Base-by-base conservation (phyloP, 2,888 invertebrate species). In the Macrosiphum euphorbiae region DNA sequence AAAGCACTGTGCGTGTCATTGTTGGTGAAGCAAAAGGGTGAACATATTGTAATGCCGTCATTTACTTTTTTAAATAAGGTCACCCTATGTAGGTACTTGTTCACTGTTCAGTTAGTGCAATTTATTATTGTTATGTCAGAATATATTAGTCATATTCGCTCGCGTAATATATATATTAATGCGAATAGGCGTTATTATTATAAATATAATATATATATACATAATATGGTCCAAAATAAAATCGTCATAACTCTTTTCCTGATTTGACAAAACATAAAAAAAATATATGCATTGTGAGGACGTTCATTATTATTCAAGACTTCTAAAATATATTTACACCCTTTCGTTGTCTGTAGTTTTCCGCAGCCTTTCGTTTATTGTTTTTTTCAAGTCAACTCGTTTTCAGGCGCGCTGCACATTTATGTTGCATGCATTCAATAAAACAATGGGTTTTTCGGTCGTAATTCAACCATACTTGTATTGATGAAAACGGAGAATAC, bases 361-460 rank as follows among this genome's bases (percentile, higher is more conserved):
- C 13, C 41, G n/a, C 10, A 47, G 86, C 28, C 47, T 47, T 50
- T 86, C 61, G 47, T 61, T 47, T 67, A 47, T 90, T 90, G 61
- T 90, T 90, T 90, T 88, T 61, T 44, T 86, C 47, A 50, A 86
- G 28, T 86, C 61, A 61, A 28, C n/a, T 41, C 16, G 41, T 89
- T 89, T 86, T 86, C 86, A 44, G 28, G 47, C 89, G 28, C 28
- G 28, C 20, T 78, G 35, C 78, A 78, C 78, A 78, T 78, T 58
- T 61, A 28, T 58, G 89, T 78, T 52, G 44, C 89, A 58, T 28
- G 28, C 58, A 58, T 90, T 90, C 61, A 47, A 67, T n/a, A 67
- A 90, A 61, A 90, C 61, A 90, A 90, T 89, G 16, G 89, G 16
- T 26, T 89, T 89, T 61, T 89, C 44, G 44, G 44, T 89, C 61